These are phyloP conservation scores for Dasysyrphus tricinctus DNA, from an alignment of 2,888 invertebrate genomes.

Conservation along the genomic window DNA sequence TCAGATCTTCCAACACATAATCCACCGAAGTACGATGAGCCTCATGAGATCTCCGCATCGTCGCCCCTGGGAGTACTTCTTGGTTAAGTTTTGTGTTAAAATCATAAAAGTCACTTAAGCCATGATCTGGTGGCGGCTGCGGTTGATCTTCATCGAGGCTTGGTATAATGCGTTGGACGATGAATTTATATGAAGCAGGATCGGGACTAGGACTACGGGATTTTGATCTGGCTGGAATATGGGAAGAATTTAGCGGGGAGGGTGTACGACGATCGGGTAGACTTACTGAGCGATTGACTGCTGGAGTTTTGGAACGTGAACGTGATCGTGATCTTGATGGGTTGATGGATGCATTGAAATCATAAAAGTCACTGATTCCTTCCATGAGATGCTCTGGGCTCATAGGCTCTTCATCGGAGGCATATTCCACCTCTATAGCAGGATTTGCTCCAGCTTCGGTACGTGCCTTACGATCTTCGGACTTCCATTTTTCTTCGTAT, in stretches of 20 bases:
- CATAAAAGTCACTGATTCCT: conserved; percentile 82
- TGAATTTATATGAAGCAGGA: conserved; percentile 73
- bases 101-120: conserved; percentile 76
- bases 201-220: conserved; percentile 71
- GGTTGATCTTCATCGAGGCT: conserved; percentile 37
- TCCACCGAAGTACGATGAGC: conserved; percentile 68
- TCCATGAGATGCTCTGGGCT: conserved; percentile 79
- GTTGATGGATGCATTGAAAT: conserved; percentile 82
- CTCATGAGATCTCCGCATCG: conserved; percentile 17
- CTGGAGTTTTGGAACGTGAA: conserved; percentile 73
- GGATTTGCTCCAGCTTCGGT: conserved; percentile 58
- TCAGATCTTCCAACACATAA: conserved; percentile 60
- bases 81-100: conserved; percentile 79
- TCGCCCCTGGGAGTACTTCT: conserved; percentile 70
- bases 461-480: conserved; percentile 34
- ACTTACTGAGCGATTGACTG: conserved; percentile 71
- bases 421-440: conserved; percentile 76
- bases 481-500: conserved; percentile 80
- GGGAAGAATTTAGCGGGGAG: conserved; percentile 78
- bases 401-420: conserved; percentile 80
- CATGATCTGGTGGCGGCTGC: conserved; percentile 25
- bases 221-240: conserved; percentile 70
- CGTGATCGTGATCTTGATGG: conserved; percentile 78
- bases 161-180: conserved; percentile 64
- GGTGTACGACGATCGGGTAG: conserved; percentile 63